Conservation (phyloP, 37 sponge, comb jelly and placozoan genomes). For the Tethya wilhelma region DNA sequence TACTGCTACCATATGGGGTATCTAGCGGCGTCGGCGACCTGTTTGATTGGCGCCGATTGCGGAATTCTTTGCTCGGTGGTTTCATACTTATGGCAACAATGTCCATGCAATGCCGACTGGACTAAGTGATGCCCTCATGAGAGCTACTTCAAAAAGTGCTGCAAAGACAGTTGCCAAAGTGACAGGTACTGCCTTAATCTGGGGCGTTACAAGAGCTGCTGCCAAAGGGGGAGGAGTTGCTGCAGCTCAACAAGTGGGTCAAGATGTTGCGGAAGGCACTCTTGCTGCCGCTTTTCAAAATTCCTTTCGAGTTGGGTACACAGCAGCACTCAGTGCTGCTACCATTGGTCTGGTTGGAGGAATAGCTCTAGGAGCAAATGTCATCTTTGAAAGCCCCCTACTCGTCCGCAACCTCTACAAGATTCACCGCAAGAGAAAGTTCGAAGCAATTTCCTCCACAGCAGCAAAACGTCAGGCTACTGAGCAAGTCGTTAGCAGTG, state of each 20-base stretch:
- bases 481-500: background rate
- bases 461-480: background rate
- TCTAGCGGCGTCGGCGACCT: too few species aligned
- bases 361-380: constrained; percentile 4
- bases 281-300: background rate
- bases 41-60: too few species aligned
- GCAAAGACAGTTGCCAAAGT: background rate
- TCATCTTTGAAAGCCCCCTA: constrained; percentile 16
- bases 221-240: background rate
- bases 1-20: background rate
- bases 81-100: too few species aligned
- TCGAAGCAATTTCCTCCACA: background rate
- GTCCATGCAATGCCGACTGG: background rate
- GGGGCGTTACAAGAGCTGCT: background rate
- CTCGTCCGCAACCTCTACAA: constrained; percentile 6
- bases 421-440: constrained; percentile 17
- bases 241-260: background rate
- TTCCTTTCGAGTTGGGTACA: constrained; percentile 1
- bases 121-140: background rate
- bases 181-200: background rate
- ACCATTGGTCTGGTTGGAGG: constrained; percentile 19
- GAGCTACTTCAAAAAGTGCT: background rate
- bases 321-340: constrained; percentile 5
- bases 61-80: too few species aligned
- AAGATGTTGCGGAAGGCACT: background rate